Evolutionary conservation across 2,797 vertebrate species (phyloP).

Genomic region (Lacerta agilis): DNA sequence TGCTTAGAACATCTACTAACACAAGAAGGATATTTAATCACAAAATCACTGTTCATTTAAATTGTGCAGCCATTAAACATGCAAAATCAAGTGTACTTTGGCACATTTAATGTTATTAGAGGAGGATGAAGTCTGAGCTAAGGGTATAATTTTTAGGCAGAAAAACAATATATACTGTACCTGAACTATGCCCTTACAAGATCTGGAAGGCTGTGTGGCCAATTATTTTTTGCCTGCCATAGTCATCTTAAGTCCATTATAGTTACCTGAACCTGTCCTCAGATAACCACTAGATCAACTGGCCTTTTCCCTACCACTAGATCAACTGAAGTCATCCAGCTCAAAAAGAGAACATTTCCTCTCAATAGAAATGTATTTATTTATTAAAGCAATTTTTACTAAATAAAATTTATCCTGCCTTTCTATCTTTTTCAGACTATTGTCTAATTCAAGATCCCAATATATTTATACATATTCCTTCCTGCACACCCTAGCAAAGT

Average conservation of each 20-base stretch:
- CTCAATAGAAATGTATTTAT: neutral
- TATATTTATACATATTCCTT: too few relatives aligned
- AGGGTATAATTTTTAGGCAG: neutral
- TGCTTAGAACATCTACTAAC: neutral
- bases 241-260: neutral
- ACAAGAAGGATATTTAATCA: neutral
- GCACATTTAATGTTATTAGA: neutral
- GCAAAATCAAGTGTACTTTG: neutral
- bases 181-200: neutral
- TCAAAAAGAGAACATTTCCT: neutral
- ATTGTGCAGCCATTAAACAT: neutral
- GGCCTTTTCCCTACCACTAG: neutral
- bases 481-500: neutral
- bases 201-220: neutral
- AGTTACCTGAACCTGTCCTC: neutral
- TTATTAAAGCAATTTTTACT: too few relatives aligned
- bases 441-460: too few relatives aligned
- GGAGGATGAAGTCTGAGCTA: neutral
- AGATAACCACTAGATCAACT: neutral
- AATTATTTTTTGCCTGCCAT: neutral
- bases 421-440: neutral
- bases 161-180: neutral
- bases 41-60: neutral
- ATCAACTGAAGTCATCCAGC: neutral
- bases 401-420: neutral